Conservation (phyloP, 2,797 vertebrate genomes). For the Phaenicophaeus curvirostris region DNA sequence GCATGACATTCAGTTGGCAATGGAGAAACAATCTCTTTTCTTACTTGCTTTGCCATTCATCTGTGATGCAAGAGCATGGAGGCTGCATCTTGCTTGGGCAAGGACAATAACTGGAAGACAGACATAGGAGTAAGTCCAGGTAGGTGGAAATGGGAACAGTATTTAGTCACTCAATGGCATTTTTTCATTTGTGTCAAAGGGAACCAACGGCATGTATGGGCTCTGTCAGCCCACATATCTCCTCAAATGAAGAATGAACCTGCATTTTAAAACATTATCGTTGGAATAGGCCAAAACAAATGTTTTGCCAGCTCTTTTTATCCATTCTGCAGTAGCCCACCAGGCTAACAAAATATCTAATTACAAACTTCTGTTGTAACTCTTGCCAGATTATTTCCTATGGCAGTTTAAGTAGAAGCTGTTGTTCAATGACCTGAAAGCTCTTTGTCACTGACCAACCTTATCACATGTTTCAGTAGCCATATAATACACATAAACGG, state of each 20-base stretch:
- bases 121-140: background rate
- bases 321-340: background rate
- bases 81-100: background rate
- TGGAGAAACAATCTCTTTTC: background rate
- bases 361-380: background rate
- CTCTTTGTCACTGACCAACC: background rate
- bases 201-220: background rate
- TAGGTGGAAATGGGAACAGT: rapidly evolving
- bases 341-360: background rate
- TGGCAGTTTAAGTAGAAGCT: background rate
- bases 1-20: rapidly evolving
- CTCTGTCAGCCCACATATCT: background rate
- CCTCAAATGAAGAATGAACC: background rate
- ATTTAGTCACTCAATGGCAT: background rate
- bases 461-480: conserved; percentile 3
- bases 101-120: background rate
- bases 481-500: background rate
- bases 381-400: background rate
- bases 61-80: background rate
- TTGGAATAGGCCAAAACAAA: background rate
- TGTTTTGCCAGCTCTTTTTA: background rate
- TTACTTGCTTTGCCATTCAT: background rate
- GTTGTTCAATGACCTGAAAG: background rate
- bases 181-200: background rate
- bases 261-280: background rate